These are phyloP conservation scores for Ceratosolen fusciceps DNA, from an alignment of 1,140 invertebrate species.

Conservation along the genomic window DNA sequence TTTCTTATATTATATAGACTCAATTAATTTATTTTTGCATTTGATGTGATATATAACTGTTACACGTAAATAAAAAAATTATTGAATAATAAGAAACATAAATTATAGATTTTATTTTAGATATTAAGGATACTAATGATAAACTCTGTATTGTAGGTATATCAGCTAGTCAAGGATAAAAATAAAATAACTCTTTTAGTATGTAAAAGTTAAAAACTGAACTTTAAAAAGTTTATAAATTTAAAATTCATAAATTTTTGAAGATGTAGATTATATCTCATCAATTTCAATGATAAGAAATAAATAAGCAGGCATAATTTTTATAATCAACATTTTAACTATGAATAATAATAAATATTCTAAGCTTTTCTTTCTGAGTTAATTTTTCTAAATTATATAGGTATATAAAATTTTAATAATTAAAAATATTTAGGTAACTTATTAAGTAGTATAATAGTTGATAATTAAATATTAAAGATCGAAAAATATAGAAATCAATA, in stretches of 20 bases:
- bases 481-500: neutral
- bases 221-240: no score
- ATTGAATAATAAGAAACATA: constrained; percentile 30
- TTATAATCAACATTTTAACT: neutral
- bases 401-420: neutral
- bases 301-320: neutral
- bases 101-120: constrained; percentile 37
- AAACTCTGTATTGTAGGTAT: neutral
- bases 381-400: neutral
- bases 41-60: neutral
- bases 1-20: neutral
- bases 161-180: neutral
- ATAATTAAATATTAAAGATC: neutral
- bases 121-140: constrained; percentile 12
- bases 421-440: neutral
- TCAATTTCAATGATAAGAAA: neutral
- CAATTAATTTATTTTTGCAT: constrained; percentile 8
- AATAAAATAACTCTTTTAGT: neutral
- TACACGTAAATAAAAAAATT: constrained; percentile 26
- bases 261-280: neutral
- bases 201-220: no score
- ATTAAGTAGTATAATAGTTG: neutral
- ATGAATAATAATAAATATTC: neutral
- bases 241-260: neutral
- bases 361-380: neutral